phyloP scores from a whole-genome alignment of 2,113 vertebrate species.

The Limnothrissa miodon region DNA sequence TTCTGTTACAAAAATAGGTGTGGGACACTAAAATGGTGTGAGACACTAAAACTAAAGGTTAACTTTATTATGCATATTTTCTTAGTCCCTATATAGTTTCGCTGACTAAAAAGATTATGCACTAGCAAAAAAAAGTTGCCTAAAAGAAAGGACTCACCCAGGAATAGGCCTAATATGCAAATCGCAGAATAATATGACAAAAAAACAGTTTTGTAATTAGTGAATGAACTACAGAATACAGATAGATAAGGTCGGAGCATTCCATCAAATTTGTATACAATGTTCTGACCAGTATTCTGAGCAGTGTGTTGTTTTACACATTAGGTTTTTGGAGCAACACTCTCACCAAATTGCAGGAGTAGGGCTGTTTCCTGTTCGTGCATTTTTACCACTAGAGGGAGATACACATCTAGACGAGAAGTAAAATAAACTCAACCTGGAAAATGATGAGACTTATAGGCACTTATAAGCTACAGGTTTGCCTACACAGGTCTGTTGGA shows the following conservation, averaged over 20 bases:
- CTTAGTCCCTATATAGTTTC: no score
- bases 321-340: background rate
- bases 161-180: no score
- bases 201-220: no score
- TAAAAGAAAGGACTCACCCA: no score
- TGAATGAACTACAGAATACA: no score
- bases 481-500: no score
- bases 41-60: no score
- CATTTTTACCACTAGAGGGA: constrained; percentile 8
- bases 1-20: background rate
- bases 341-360: background rate
- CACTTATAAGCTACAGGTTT: background rate
- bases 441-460: background rate
- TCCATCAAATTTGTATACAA: background rate
- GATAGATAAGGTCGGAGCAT: background rate
- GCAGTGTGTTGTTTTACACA: background rate
- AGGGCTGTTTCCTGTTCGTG: background rate
- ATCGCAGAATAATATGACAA: no score
- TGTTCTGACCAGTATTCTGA: background rate
- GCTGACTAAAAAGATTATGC: no score
- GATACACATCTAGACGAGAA: background rate
- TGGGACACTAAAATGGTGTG: no score
- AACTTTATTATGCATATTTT: no score
- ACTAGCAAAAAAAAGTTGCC: no score
- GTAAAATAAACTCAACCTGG: background rate